Base-by-base conservation (phyloP, 2,888 invertebrate genomes). In the Cheilosia vulpina region DNA sequence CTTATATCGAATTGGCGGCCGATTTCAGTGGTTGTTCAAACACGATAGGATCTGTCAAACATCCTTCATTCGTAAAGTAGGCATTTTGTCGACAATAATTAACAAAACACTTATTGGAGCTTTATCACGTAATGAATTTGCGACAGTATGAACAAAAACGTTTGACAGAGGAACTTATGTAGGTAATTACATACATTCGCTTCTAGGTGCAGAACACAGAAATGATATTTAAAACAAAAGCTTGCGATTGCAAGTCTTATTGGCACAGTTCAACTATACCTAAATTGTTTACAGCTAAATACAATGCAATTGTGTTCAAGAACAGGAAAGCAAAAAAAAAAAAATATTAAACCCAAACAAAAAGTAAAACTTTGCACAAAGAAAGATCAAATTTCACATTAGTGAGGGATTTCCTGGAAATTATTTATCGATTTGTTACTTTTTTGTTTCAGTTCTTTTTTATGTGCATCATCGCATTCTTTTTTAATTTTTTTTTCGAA, bases 401-500 rank as follows among this genome's bases (percentile, higher is more conserved):
- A 82, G 82, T 53, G 69, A 82, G 63, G 65, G 77, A 87, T 87
- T 87, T 87, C 87, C 82, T 82, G 82, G 87, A 87, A 87, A 87
- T 81, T 77, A 75, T 79, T 80, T 80, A 73, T 82, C 81, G 82
- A 87, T 82, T 87, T 87, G 73, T 87, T 58, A 66, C 58, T 41
- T 60, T 71, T 75, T 65, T 77, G 52, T 71, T 71, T 72, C 31
- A 17, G 6, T 53, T 38, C 55, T 45, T 52, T 19, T 19, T 45
- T 52, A 9, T 77, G 68, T 68, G 77, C 73, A 73, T 73, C 53
- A 66, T 62, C 24, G n/a, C 11, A 13, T 58, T 53, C 73, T 71
- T 38, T 47, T 58, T 47, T 58, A 0, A 11, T 6, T 6, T 75
- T 47, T 73, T 62, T 19, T 62, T 31, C 11, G 21, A 72, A 72